A percentile compares a stretch with the other conserved stretches of the same genome.
phyloP scores from a whole-genome alignment of 1,140 invertebrate species.

The Triops cancriformis region DNA sequence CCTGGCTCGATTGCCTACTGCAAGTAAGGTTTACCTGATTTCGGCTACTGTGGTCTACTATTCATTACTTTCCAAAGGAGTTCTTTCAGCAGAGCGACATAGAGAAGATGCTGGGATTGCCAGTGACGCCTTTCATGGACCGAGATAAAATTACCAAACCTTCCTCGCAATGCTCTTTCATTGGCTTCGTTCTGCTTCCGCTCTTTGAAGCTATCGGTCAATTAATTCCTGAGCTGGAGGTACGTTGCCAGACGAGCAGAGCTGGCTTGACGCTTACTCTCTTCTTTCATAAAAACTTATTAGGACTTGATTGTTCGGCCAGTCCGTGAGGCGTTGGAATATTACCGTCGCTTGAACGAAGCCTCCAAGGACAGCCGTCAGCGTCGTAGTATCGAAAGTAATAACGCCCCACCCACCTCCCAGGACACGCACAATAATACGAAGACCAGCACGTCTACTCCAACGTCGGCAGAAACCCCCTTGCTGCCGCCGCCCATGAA shows the following conservation, averaged over 20 bases:
- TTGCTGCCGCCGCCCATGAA: neutral
- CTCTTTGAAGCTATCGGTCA: constrained; percentile 66
- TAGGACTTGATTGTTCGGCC: constrained; percentile 53
- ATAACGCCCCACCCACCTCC: constrained; percentile 22
- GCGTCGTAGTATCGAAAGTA: constrained; percentile 48
- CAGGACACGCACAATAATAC: constrained; percentile 26
- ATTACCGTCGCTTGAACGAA: constrained; percentile 56
- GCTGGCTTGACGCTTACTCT: neutral
- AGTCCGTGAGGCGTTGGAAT: constrained; percentile 52
- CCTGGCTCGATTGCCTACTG: constrained; percentile 70
- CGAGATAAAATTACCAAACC: constrained; percentile 81
- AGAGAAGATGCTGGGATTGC: constrained; percentile 72
- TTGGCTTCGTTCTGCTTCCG: constrained; percentile 70
- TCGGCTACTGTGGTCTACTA: constrained; percentile 4
- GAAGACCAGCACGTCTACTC: neutral
- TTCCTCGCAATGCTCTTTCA: constrained; percentile 76
- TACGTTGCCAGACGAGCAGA: constrained; percentile 34
- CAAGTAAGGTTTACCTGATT: constrained; percentile 35
- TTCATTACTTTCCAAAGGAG: constrained; percentile 44
- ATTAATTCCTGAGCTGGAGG: constrained; percentile 58
- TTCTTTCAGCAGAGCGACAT: constrained; percentile 75
- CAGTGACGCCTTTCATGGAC: constrained; percentile 82
- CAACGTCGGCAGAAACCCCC: neutral
- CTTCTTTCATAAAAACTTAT: neutral
- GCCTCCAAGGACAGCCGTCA: constrained; percentile 52